These are phyloP conservation scores for Athetis lepigone DNA, from an alignment of 2,888 invertebrate species.

Conservation along the genomic window DNA sequence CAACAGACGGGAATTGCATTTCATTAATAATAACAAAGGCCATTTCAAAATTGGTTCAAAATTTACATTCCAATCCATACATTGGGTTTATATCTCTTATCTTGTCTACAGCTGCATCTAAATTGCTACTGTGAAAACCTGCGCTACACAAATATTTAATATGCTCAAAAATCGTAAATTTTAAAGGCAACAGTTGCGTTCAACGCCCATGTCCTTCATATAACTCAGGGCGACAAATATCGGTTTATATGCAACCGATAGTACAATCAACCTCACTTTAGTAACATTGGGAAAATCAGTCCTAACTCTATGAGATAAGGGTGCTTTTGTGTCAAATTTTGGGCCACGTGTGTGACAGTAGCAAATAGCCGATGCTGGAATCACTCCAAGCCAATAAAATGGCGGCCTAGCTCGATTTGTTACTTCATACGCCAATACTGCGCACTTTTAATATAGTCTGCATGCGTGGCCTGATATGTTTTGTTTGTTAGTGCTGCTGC, in stretches of 20 bases:
- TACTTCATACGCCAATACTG: conserved; percentile 34
- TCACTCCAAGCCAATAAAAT: conserved; percentile 59
- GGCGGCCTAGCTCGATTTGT: conserved; percentile 39
- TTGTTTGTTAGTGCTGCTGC: conserved; percentile 29
- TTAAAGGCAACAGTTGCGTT: conserved; percentile 5
- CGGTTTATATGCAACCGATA: conserved; percentile 6
- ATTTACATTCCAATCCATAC: background rate
- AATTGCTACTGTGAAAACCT: background rate
- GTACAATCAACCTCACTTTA: background rate
- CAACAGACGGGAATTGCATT: conserved; percentile 22
- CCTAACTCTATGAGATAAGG: background rate
- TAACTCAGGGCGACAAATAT: conserved; percentile 42
- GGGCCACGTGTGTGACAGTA: background rate
- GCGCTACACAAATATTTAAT: background rate
- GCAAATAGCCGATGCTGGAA: conserved; percentile 45
- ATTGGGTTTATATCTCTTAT: background rate
- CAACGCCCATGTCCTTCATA: conserved; percentile 21
- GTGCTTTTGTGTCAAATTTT: background rate
- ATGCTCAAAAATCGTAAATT: background rate
- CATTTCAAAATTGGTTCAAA: conserved; percentile 5
- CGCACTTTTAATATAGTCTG: conserved; percentile 33
- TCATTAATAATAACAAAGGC: conserved; percentile 11
- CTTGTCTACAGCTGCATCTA: background rate
- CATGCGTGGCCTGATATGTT: conserved; percentile 13
- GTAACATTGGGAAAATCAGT: background rate